Conservation (phyloP, 2,888 invertebrate genomes). For the Sesia apiformis region DNA sequence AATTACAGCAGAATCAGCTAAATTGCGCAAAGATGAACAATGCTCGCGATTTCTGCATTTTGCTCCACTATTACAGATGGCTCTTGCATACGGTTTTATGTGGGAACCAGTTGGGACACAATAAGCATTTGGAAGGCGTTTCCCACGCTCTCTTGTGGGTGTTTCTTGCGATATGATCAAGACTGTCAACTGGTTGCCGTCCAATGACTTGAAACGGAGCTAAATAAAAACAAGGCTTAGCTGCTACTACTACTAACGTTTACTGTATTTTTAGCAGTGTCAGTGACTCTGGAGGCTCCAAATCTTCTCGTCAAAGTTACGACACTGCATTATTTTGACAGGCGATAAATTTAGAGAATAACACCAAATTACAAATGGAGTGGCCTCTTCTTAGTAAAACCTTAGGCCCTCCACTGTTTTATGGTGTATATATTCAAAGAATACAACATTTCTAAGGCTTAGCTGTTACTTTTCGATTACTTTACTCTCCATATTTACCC, state of each 20-base stretch:
- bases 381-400: too few relatives aligned
- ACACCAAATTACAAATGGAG: too few relatives aligned
- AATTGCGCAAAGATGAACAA: slow-evolving; percentile 32
- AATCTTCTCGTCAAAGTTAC: too few relatives aligned
- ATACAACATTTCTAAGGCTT: too few relatives aligned
- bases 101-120: slow-evolving; percentile 57
- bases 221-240: not conserved
- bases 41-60: slow-evolving; percentile 45
- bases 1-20: not conserved
- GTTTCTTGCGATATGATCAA: slow-evolving; percentile 46
- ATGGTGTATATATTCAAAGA: too few relatives aligned
- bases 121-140: slow-evolving; percentile 23
- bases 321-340: too few relatives aligned
- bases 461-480: too few relatives aligned
- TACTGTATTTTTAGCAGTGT: too few relatives aligned
- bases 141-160: slow-evolving; percentile 58
- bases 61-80: slow-evolving; percentile 47
- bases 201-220: not conserved
- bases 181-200: slow-evolving; percentile 10
- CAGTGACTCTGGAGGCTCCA: too few relatives aligned
- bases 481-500: too few relatives aligned
- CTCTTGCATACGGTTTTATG: slow-evolving; percentile 48
- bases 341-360: too few relatives aligned
- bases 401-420: too few relatives aligned
- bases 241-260: not conserved